Percentiles rank a stretch among this genome's conserved stretches.
phyloP scores from a whole-genome alignment of 2,888 invertebrate genomes.

The Leptinotarsa juncta region DNA sequence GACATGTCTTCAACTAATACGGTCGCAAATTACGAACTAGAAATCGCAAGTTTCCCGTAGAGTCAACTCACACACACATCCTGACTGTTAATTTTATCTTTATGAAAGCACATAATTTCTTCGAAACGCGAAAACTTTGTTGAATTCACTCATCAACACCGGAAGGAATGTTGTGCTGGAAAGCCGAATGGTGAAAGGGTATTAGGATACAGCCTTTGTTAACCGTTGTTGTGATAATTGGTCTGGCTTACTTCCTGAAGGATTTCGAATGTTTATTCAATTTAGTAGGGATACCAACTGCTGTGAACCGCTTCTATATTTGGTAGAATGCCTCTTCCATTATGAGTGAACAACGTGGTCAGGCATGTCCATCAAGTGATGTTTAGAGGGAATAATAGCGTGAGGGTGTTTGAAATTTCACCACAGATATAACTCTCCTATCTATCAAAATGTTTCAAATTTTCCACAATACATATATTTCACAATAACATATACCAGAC shows the following conservation, averaged over 20 bases:
- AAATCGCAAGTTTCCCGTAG: conserved; percentile 29
- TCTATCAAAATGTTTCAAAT: too few species aligned
- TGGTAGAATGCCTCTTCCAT: not conserved
- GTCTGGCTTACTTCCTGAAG: not conserved
- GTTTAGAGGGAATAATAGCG: not conserved
- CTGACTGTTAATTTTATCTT: conserved; percentile 34
- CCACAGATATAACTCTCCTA: too few species aligned
- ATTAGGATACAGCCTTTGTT: not conserved
- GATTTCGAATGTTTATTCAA: conserved; percentile 1
- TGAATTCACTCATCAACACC: conserved; percentile 26
- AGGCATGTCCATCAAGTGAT: not conserved
- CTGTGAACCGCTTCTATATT: not conserved
- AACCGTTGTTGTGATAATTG: conserved; percentile 14
- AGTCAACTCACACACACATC: conserved; percentile 25
- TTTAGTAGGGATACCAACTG: not conserved
- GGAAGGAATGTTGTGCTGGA: conserved; percentile 20
- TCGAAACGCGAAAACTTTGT: conserved; percentile 28
- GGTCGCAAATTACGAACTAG: conserved; percentile 20
- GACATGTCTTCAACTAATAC: conserved; percentile 21
- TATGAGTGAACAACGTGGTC: not conserved
- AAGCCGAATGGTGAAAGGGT: not conserved
- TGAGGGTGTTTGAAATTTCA: not conserved
- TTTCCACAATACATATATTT: too few species aligned
- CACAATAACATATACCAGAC: too few species aligned
- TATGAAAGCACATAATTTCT: conserved; percentile 35